Percentiles rank a stretch among this genome's conserved stretches.
Evolutionary conservation across 2,113 vertebrate genomes (phyloP).

Genomic region (Podiceps cristatus): DNA sequence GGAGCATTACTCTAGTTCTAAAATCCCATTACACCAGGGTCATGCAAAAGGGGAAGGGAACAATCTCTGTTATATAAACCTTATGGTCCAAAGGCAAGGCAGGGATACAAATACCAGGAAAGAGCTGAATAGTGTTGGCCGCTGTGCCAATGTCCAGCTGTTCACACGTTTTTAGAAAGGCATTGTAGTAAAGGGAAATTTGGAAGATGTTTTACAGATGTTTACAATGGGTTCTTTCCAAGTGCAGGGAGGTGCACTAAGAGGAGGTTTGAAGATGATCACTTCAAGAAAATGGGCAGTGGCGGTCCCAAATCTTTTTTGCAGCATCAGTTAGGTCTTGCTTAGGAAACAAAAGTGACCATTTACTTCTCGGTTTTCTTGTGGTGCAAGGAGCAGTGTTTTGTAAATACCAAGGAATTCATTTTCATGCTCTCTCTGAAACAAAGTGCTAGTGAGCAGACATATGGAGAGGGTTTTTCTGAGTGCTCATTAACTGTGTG

Average conservation of each 20-base stretch:
- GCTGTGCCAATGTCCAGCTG: neutral
- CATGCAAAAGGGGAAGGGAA: neutral
- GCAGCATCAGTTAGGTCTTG: neutral
- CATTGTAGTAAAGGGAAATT: neutral
- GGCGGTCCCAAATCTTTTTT: neutral
- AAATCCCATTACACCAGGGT: neutral
- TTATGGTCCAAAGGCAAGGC: neutral
- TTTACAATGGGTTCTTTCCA: conserved; percentile 1
- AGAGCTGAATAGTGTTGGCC: neutral
- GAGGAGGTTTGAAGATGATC: neutral
- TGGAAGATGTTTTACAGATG: conserved; percentile 35
- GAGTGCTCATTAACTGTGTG: neutral
- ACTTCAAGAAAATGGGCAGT: neutral
- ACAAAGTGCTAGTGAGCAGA: neutral
- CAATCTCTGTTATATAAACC: neutral
- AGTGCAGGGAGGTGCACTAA: neutral
- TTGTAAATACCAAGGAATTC: neutral
- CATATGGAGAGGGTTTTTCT: neutral
- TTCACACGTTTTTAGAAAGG: neutral
- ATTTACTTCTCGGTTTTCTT: neutral
- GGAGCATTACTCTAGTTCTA: neutral
- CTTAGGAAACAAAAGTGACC: neutral
- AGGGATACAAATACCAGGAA: conserved; percentile 25
- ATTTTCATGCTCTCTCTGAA: neutral
- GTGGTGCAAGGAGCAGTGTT: neutral